Evolutionary conservation across 2,888 invertebrate genomes (phyloP), one percentile per base, ranked within the genome.

Genomic region (Listrodromus nycthemerus): DNA sequence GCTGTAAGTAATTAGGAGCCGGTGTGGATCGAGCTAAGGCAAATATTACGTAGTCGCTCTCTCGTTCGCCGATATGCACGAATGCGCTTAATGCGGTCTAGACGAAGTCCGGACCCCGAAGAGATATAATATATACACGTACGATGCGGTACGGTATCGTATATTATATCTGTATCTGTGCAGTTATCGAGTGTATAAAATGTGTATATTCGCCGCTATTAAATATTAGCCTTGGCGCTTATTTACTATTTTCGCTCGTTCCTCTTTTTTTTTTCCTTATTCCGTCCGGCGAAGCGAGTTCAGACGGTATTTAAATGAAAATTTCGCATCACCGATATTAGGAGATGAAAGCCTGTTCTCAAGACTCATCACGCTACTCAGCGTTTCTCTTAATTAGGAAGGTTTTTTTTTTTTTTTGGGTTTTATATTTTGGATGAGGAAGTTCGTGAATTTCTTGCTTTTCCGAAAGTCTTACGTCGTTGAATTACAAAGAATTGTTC

Each of bases 1-100:
- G 81, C 89, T 89, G 89, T 90, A 90, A 91, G 90, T 91, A 91
- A 91, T 91, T 91, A 90, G 90, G 89, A 90, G 85, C 86, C 88
- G 87, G 88, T 89, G 90, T 90, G 89, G 89, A 90, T 89, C 86
- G 91, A 91, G 90, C 88, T 91, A 89, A 90, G 90, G 90, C 89
- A 91, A 91, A 91, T 91, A 91, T 90, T 88, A 90, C 88, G 88
- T 88, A 87, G 80, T 77, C 75, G 70, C 71, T 80, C 73, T 86
- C 82, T 77, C 84, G 61, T 75, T 82, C 75, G 67, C 69, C 73
- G 70, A 80, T 87, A 87, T 84, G 87, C 87, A 86, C 84, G 85
- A 86, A 87, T 86, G 84, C 84, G 84, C 84, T 86, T 82, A 85
- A 84, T 83, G 84, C 86, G 82, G 83, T 82, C 85, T 82, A 85